Evolutionary conservation across 2,888 invertebrate genomes (phyloP).

Genomic region (Steinernema hermaphroditum): DNA sequence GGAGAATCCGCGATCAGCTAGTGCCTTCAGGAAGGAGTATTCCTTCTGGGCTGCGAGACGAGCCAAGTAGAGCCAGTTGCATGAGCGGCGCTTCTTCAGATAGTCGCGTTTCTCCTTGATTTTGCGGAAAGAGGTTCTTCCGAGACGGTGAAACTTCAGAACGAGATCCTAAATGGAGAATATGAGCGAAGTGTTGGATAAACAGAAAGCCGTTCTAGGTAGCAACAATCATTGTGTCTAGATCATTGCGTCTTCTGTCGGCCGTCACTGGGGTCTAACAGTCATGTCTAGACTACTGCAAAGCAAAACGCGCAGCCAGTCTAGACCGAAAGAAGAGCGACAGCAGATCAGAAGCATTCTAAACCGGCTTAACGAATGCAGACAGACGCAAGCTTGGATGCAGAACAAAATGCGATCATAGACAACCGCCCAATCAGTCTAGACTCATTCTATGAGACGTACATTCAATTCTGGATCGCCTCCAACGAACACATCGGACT

Average conservation of each 20-base stretch:
- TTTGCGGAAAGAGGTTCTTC: slow-evolving; percentile 92
- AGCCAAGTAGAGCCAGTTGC: slow-evolving; percentile 93
- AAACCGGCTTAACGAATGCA: too few species aligned
- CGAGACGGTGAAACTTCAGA: slow-evolving; percentile 81
- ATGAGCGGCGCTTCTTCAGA: slow-evolving; percentile 81
- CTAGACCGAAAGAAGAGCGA: too few species aligned
- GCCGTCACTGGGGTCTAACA: too few species aligned
- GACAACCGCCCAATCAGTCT: too few species aligned
- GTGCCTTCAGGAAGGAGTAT: slow-evolving; percentile 89
- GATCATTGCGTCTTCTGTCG: too few species aligned
- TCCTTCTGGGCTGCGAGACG: slow-evolving; percentile 94
- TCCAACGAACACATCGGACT: slow-evolving; percentile 73
- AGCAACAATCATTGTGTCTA: slow-evolving; percentile 12
- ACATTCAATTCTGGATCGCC: slow-evolving; percentile 61
- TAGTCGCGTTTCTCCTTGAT: slow-evolving; percentile 94
- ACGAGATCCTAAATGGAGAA: slow-evolving; percentile 75
- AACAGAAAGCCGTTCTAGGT: neutral
- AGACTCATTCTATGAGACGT: too few species aligned
- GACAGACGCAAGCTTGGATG: too few species aligned
- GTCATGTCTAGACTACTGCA: too few species aligned
- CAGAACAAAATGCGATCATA: too few species aligned
- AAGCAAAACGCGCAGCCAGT: too few species aligned
- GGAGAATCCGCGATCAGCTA: slow-evolving; percentile 86
- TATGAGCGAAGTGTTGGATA: neutral
- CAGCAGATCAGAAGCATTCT: too few species aligned